Conservation (phyloP, 2,797 vertebrate genomes). For the Pagetopsis macropterus region DNA sequence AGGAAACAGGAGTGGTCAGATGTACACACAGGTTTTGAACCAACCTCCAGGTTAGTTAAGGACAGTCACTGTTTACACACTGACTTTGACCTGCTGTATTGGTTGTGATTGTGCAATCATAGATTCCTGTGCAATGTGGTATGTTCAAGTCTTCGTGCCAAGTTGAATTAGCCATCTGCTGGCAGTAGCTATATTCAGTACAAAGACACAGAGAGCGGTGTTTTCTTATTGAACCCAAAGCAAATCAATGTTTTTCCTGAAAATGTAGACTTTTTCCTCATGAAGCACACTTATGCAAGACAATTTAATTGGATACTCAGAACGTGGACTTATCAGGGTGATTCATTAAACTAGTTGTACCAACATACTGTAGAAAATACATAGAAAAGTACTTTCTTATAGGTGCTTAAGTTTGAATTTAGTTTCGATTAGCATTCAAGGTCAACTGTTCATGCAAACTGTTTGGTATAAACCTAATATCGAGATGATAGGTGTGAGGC, state of each 20-base stretch:
- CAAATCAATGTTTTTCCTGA: background rate
- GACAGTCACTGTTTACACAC: background rate
- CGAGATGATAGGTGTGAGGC: background rate
- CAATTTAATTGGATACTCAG: background rate
- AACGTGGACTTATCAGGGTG: background rate
- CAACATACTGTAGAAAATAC: no score
- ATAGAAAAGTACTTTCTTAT: background rate
- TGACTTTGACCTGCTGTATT: background rate
- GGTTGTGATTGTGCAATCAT: background rate
- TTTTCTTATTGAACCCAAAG: background rate
- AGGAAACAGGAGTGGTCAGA: background rate
- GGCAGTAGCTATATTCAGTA: background rate
- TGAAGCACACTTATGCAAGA: background rate
- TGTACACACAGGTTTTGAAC: background rate
- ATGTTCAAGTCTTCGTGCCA: background rate
- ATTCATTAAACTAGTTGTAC: no score
- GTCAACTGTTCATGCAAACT: background rate
- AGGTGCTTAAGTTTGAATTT: background rate
- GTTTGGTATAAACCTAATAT: conserved; percentile 21
- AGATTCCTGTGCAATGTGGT: background rate
- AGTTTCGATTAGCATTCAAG: background rate
- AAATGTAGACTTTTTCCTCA: background rate
- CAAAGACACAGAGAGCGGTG: background rate
- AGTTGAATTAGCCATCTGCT: background rate
- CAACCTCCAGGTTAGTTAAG: background rate